Evolutionary conservation across 2,888 invertebrate genomes (phyloP).

Genomic region (Melipona bicolor): DNA sequence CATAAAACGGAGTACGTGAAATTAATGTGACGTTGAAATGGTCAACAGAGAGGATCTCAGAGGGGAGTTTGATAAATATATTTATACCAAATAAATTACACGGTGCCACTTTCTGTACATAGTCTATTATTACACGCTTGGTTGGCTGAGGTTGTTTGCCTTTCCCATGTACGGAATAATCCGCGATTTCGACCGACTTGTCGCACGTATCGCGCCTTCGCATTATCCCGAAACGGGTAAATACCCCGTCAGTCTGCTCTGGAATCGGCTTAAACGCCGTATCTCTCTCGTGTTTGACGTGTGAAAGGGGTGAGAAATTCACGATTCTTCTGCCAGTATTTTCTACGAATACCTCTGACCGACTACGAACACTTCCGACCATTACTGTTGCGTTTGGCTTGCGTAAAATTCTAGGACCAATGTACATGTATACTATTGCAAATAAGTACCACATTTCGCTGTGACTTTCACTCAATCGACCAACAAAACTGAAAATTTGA

Average conservation of each 20-base stretch:
- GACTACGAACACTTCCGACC: not conserved
- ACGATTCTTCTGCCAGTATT: not conserved
- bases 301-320: slow-evolving; percentile 49
- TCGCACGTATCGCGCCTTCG: slow-evolving; percentile 49
- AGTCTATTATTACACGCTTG: slow-evolving; percentile 55
- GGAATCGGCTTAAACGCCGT: slow-evolving; percentile 61
- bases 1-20: not conserved
- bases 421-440: too few species aligned
- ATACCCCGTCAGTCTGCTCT: slow-evolving; percentile 27
- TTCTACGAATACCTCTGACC: not conserved
- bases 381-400: not conserved
- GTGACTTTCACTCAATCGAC: not conserved
- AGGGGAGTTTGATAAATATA: not conserved
- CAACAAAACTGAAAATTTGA: too few species aligned
- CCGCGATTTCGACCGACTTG: slow-evolving; percentile 53
- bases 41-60: not conserved
- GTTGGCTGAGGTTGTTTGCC: slow-evolving; percentile 55
- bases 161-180: slow-evolving; percentile 68
- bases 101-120: not conserved
- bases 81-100: slow-evolving; percentile 44
- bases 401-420: not conserved
- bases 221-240: slow-evolving; percentile 56
- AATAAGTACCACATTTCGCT: too few species aligned
- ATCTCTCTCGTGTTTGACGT: slow-evolving; percentile 49
- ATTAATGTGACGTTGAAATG: not conserved